phyloP scores from a whole-genome alignment of 2,797 vertebrate species.

The Podarcis siculus region DNA sequence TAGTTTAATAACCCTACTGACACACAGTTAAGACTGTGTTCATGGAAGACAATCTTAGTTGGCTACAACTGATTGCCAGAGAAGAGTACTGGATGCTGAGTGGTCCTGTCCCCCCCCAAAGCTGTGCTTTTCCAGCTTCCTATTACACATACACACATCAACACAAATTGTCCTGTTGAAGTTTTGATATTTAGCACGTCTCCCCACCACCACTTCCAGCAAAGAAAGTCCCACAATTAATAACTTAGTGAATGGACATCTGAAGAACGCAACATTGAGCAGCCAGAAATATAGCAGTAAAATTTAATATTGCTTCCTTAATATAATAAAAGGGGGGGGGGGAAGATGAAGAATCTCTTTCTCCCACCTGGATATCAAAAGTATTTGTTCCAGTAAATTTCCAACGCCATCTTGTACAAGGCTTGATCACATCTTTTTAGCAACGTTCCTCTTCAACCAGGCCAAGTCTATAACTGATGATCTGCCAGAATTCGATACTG shows the following conservation, averaged over 20 bases:
- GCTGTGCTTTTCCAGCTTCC: not conserved
- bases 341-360: not conserved
- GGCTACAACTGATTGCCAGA: too few species aligned
- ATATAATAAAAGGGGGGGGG: not conserved
- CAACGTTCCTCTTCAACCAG: too few species aligned
- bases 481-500: too few species aligned
- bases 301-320: not conserved
- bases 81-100: not conserved
- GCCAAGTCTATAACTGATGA: too few species aligned
- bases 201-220: constrained; percentile 32
- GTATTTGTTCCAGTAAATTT: not conserved
- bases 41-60: too few species aligned
- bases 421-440: too few species aligned
- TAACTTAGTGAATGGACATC: constrained; percentile 4
- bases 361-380: not conserved
- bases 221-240: constrained; percentile 15
- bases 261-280: not conserved
- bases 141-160: not conserved
- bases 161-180: not conserved
- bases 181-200: not conserved
- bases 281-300: constrained; percentile 16
- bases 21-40: too few species aligned
- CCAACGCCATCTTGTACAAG: too few species aligned
- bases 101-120: not conserved
- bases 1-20: not conserved